Conservation (phyloP, 2,888 invertebrate species). For the Rhopalosiphum nymphaeae region DNA sequence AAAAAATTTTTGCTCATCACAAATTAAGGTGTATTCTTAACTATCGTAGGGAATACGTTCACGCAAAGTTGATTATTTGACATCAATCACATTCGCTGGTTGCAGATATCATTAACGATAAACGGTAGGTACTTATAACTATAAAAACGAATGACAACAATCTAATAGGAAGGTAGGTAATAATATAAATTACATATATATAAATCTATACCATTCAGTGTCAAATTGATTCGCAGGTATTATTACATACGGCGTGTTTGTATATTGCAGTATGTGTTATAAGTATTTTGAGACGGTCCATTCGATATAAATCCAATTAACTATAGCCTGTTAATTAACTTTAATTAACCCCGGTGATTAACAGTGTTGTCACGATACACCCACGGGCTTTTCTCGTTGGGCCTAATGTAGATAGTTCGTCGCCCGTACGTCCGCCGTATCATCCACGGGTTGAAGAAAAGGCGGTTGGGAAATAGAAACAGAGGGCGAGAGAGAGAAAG, state of each 20-base stretch:
- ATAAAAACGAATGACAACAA: not conserved
- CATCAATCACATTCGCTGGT: not conserved
- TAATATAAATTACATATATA: not conserved
- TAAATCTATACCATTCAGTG: not conserved
- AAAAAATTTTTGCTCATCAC: not conserved
- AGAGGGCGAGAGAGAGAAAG: not conserved
- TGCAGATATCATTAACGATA: not conserved
- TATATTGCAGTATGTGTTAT: not conserved
- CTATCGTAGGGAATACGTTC: not conserved
- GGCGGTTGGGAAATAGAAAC: not conserved
- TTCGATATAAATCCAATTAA: slow-evolving; percentile 58
- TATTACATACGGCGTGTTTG: not conserved
- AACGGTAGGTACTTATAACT: not conserved
- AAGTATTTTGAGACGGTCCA: slow-evolving; percentile 33
- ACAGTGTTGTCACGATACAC: slow-evolving; percentile 57
- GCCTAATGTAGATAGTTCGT: slow-evolving; percentile 29
- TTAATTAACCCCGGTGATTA: slow-evolving; percentile 61
- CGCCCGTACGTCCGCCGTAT: not conserved
- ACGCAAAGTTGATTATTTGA: not conserved
- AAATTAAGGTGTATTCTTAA: not conserved
- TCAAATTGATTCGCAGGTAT: not conserved
- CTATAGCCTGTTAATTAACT: slow-evolving; percentile 48
- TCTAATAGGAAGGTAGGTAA: not conserved
- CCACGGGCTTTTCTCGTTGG: slow-evolving; percentile 36
- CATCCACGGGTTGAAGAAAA: not conserved